Conservation (phyloP, 2,113 vertebrate genomes). For the Antechinus stuartii region DNA sequence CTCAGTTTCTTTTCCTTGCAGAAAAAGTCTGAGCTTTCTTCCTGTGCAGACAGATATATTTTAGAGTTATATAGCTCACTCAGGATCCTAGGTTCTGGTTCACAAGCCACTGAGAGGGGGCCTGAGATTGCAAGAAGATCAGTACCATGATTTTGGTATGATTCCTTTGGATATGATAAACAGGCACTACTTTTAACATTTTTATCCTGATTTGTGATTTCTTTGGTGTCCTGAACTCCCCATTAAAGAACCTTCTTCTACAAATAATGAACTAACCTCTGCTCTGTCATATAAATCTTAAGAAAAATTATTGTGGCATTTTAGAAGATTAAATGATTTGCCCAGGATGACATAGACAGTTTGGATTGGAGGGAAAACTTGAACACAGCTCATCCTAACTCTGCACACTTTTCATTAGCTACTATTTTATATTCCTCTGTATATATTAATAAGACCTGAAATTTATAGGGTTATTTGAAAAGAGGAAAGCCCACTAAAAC, state of each 20-base stretch:
- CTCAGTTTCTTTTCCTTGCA: neutral
- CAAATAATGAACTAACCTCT: neutral
- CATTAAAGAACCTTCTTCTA: neutral
- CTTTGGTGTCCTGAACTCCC: neutral
- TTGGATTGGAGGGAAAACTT: neutral
- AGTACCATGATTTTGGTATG: neutral
- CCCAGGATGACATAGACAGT: neutral
- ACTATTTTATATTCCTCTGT: neutral
- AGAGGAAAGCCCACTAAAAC: neutral
- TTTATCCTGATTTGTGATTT: neutral
- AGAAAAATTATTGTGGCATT: neutral
- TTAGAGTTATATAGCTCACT: neutral
- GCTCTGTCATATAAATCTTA: neutral
- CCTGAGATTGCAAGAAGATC: neutral
- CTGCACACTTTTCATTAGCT: neutral
- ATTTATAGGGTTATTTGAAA: neutral
- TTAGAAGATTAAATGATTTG: neutral
- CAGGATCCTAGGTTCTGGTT: neutral
- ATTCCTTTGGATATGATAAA: neutral
- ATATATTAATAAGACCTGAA: neutral
- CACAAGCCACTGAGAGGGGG: neutral
- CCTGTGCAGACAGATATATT: neutral
- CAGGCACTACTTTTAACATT: neutral
- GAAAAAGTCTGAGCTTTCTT: neutral
- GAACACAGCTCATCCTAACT: neutral